Percentiles rank a stretch among this genome's conserved stretches.
phyloP scores from a whole-genome alignment of 1,140 invertebrate species.

The Orius insidiosus region DNA sequence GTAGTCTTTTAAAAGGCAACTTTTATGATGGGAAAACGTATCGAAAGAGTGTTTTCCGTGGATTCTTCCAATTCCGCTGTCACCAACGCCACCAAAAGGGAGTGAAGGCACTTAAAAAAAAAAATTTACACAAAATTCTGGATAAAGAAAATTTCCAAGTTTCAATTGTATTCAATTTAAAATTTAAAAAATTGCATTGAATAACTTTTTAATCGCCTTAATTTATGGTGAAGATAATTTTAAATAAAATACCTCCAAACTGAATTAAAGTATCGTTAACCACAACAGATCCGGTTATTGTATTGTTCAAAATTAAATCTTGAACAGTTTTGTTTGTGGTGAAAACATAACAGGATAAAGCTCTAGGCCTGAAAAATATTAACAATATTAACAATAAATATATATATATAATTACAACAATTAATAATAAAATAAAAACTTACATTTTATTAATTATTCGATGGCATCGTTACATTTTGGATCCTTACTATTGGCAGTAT shows the following conservation, averaged over 20 bases:
- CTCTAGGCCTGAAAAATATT: constrained; percentile 49
- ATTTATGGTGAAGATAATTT: too few species aligned
- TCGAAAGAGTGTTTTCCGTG: too few species aligned
- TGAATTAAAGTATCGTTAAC: constrained; percentile 89
- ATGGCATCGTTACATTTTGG: constrained; percentile 72
- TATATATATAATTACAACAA: too few species aligned
- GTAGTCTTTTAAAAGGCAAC: too few species aligned
- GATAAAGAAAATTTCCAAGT: not conserved
- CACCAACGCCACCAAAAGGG: too few species aligned
- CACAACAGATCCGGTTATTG: constrained; percentile 65
- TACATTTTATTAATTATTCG: constrained; percentile 54
- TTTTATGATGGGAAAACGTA: too few species aligned
- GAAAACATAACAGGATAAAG: constrained; percentile 79
- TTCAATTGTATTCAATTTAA: too few species aligned
- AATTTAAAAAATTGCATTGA: too few species aligned
- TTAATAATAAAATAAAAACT: constrained; percentile 12
- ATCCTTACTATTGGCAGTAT: constrained; percentile 75
- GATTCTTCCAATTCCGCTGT: too few species aligned
- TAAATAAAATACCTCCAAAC: constrained; percentile 58
- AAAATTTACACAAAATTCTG: constrained; percentile 10
- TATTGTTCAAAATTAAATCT: constrained; percentile 56
- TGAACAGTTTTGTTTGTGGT: constrained; percentile 51
- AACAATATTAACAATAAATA: too few species aligned
- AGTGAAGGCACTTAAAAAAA: too few species aligned
- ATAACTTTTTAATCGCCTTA: too few species aligned